phyloP scores from a whole-genome alignment of 2,888 invertebrate species.

The Netelia virgata region DNA sequence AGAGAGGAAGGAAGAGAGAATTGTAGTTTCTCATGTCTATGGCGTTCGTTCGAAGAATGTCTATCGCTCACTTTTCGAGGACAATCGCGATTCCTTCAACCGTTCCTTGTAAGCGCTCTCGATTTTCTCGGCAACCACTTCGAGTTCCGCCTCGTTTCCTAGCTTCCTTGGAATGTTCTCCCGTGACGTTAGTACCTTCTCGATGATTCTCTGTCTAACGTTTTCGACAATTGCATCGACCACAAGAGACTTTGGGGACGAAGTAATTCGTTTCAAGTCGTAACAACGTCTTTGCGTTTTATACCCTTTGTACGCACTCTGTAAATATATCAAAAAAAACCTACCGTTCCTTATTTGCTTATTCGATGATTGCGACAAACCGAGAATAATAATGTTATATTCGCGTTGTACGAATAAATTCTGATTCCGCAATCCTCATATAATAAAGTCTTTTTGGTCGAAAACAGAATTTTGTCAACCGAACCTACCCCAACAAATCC shows the following conservation, averaged over 20 bases:
- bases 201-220: slow-evolving; percentile 73
- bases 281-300: slow-evolving; percentile 53
- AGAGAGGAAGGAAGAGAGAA: slow-evolving; percentile 1
- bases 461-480: too few relatives aligned
- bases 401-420: too few relatives aligned
- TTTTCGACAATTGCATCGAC: slow-evolving; percentile 73
- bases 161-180: slow-evolving; percentile 73
- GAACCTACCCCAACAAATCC: too few relatives aligned
- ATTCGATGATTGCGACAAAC: too few relatives aligned
- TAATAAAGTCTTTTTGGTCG: too few relatives aligned
- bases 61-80: slow-evolving; percentile 68
- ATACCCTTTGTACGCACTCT: slow-evolving; percentile 73
- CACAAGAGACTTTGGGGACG: slow-evolving; percentile 70
- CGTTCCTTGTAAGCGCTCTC: slow-evolving; percentile 72
- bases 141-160: slow-evolving; percentile 68
- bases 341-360: neutral
- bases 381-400: too few relatives aligned
- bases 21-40: neutral
- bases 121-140: slow-evolving; percentile 70
- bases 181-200: slow-evolving; percentile 68
- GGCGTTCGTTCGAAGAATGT: slow-evolving; percentile 51
- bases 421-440: too few relatives aligned
- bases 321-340: neutral
- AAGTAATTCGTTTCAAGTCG: slow-evolving; percentile 54
- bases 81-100: slow-evolving; percentile 69